phyloP scores from a whole-genome alignment of 2,797 vertebrate species.

The Eulemur rubriventer region DNA sequence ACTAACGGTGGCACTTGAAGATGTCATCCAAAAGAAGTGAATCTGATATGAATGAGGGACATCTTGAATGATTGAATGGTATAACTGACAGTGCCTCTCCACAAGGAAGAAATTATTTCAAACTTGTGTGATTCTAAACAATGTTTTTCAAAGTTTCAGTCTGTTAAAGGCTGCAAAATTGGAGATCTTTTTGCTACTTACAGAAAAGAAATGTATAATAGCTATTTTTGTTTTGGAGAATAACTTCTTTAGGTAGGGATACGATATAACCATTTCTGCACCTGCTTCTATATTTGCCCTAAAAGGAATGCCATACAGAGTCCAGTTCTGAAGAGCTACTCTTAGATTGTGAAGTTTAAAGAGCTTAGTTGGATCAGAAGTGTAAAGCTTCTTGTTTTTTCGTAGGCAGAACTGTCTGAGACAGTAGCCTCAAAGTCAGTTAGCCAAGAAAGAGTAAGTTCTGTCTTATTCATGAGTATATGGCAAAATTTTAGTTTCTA shows the following conservation, averaged over 20 bases:
- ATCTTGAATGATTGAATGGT: no score
- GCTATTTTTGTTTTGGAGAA: background rate
- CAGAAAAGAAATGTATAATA: no score
- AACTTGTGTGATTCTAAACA: background rate
- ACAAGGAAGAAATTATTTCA: background rate
- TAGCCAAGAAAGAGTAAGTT: background rate
- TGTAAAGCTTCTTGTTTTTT: background rate
- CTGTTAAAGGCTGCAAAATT: background rate
- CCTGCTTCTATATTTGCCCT: background rate
- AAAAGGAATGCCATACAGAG: no score
- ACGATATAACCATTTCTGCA: accelerated
- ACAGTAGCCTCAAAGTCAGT: background rate
- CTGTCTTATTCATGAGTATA: background rate
- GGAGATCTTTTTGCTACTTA: background rate
- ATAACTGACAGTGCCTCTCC: background rate
- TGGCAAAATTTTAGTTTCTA: background rate
- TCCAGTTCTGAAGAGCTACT: background rate
- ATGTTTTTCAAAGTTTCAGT: background rate
- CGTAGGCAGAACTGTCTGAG: background rate
- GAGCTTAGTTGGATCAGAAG: background rate
- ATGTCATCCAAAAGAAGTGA: background rate
- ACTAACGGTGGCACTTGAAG: background rate
- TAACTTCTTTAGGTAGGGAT: background rate
- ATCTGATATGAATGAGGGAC: no score
- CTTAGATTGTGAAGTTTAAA: background rate